phyloP scores from a whole-genome alignment of 2,888 invertebrate species.

The Tribolium freemani region DNA sequence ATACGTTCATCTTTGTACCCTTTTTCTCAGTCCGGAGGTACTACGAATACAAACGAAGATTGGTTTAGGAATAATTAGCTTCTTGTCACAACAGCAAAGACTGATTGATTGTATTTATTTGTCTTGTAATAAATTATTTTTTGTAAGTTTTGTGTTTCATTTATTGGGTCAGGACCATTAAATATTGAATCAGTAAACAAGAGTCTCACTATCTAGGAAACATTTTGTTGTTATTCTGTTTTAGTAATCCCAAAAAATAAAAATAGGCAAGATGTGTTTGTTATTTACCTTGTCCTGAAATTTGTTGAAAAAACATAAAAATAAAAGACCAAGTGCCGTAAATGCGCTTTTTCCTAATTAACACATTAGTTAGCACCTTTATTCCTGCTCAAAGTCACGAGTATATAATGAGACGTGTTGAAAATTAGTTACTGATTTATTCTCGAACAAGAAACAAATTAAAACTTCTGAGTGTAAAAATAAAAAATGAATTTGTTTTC shows the following conservation, averaged over 20 bases:
- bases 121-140: conserved; percentile 2
- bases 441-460: not conserved
- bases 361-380: conserved; percentile 15
- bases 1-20: conserved; percentile 26
- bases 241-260: too few relatives aligned
- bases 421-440: not conserved
- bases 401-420: not conserved
- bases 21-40: conserved; percentile 23
- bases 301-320: too few relatives aligned
- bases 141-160: not conserved
- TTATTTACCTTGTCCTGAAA: too few relatives aligned
- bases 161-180: not conserved
- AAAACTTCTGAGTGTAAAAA: not conserved
- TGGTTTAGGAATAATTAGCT: not conserved
- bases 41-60: conserved; percentile 10
- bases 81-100: not conserved
- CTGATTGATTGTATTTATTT: conserved; percentile 16
- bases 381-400: conserved; percentile 28
- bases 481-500: not conserved
- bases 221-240: too few relatives aligned
- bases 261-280: too few relatives aligned
- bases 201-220: too few relatives aligned
- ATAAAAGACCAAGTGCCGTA: too few relatives aligned
- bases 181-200: not conserved
- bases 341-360: not conserved